Evolutionary conservation across 2,113 vertebrate species (phyloP).

Genomic region (Himantopus leucocephalus): DNA sequence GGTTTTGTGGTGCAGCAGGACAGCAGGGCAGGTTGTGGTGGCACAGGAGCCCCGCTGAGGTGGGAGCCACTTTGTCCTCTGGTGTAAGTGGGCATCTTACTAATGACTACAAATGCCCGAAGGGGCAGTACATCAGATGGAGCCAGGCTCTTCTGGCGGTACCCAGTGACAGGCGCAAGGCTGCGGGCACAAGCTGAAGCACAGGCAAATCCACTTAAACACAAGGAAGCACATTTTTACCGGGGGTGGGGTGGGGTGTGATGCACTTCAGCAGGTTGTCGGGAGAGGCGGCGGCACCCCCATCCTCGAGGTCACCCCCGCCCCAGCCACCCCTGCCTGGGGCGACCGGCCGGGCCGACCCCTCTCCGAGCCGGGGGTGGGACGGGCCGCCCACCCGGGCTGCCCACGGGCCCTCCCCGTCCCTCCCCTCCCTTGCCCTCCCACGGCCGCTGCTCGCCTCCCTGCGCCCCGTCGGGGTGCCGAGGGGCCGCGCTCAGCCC

Average conservation of each 20-base stretch:
- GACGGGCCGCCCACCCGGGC: background rate
- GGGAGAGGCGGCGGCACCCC: background rate
- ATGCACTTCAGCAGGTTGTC: background rate
- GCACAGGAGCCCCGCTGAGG: background rate
- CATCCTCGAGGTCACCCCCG: accelerated
- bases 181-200: background rate
- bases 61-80: background rate
- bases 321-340: accelerated
- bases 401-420: background rate
- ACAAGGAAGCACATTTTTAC: accelerated
- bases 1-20: background rate
- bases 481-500: background rate
- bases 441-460: background rate
- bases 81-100: background rate
- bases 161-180: accelerated
- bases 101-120: accelerated
- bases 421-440: background rate
- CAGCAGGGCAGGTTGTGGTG: background rate
- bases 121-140: accelerated
- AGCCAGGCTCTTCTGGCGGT: background rate
- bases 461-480: background rate
- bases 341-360: background rate
- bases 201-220: background rate
- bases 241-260: accelerated
- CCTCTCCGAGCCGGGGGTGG: background rate